A percentile compares a stretch with the other conserved stretches of the same genome.
phyloP scores from a whole-genome alignment of 2,888 invertebrate genomes.

The Orgyia antiqua region DNA sequence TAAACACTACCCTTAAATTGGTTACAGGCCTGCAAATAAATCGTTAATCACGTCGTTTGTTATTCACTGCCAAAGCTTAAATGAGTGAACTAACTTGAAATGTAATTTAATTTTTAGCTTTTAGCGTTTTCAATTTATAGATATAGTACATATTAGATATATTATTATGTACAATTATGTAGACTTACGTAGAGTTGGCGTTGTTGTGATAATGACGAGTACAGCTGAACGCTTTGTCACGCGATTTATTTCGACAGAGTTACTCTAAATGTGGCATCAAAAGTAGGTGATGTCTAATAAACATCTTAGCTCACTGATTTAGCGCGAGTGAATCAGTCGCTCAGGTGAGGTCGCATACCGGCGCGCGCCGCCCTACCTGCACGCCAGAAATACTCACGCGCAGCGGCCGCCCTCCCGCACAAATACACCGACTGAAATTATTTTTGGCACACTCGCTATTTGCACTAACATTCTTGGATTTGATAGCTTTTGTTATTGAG shows the following conservation, averaged over 20 bases:
- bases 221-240: too few relatives aligned
- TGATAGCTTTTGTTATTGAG: slow-evolving; percentile 35
- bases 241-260: neutral
- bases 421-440: slow-evolving; percentile 41
- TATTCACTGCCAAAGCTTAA: slow-evolving; percentile 29
- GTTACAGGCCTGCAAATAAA: slow-evolving; percentile 61
- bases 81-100: neutral
- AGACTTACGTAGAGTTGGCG: too few relatives aligned
- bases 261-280: slow-evolving; percentile 35
- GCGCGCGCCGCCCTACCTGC: slow-evolving; percentile 66
- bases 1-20: slow-evolving; percentile 65
- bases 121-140: too few relatives aligned
- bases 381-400: slow-evolving; percentile 69
- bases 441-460: slow-evolving; percentile 43
- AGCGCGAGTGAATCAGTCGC: slow-evolving; percentile 68
- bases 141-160: too few relatives aligned
- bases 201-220: too few relatives aligned
- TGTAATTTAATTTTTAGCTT: too few relatives aligned
- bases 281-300: slow-evolving; percentile 50
- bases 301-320: slow-evolving; percentile 66
- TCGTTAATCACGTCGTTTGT: slow-evolving; percentile 60
- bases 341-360: slow-evolving; percentile 77
- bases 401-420: slow-evolving; percentile 41
- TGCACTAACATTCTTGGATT: slow-evolving; percentile 37
- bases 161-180: too few relatives aligned